phyloP scores from a whole-genome alignment of 2,888 invertebrate genomes.

The Watsonalla cultraria region DNA sequence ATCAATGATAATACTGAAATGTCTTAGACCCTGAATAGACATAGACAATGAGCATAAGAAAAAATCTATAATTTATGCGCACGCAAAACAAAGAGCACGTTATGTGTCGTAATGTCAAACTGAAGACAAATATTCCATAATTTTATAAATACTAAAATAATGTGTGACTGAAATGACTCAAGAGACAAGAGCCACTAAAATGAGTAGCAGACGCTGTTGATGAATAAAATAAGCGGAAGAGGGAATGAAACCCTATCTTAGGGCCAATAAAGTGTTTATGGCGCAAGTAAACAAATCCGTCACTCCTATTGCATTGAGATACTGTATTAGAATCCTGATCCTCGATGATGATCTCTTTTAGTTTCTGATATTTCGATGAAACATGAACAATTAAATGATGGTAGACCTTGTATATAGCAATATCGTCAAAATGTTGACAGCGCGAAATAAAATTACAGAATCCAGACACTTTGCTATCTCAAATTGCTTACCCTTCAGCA shows the following conservation, averaged over 20 bases:
- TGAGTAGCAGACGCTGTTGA: slow-evolving; percentile 6
- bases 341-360: too few relatives aligned
- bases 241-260: slow-evolving; percentile 67
- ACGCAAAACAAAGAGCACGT: too few relatives aligned
- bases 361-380: too few relatives aligned
- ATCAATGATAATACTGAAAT: too few relatives aligned
- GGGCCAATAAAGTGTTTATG: slow-evolving; percentile 62
- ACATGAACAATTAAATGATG: too few relatives aligned
- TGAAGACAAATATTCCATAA: neutral
- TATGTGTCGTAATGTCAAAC: neutral
- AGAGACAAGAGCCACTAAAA: neutral
- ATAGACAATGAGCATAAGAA: too few relatives aligned
- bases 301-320: neutral
- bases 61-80: too few relatives aligned
- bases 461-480: slow-evolving; percentile 2
- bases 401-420: too few relatives aligned
- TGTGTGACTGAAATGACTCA: neutral
- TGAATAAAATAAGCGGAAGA: slow-evolving; percentile 6
- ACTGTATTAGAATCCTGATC: neutral
- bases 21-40: too few relatives aligned
- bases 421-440: too few relatives aligned
- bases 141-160: neutral
- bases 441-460: too few relatives aligned
- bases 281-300: slow-evolving; percentile 46
- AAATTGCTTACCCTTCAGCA: slow-evolving; percentile 29